Evolutionary conservation across 1,140 invertebrate species (phyloP).

Genomic region (Trachelipus rathkii): DNA sequence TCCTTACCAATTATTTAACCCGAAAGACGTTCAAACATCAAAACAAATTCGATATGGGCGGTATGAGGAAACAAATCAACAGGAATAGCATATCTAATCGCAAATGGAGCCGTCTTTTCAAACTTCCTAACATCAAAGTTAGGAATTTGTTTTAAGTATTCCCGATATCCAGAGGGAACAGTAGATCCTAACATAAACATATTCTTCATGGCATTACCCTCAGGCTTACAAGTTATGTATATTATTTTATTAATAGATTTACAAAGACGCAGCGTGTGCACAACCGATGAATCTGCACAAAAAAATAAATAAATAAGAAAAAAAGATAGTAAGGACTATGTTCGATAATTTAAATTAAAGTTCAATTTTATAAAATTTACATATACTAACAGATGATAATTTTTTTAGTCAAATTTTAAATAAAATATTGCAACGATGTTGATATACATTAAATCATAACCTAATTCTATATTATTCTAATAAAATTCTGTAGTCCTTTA

Average conservation of each 20-base stretch:
- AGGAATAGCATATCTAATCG: not conserved
- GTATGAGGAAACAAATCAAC: not conserved
- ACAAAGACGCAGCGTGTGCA: not conserved
- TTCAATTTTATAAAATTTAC: too few species aligned
- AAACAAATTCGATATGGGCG: not conserved
- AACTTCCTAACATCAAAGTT: too few species aligned
- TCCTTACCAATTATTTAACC: not conserved
- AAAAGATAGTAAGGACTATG: too few species aligned
- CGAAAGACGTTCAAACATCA: not conserved
- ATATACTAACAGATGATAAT: too few species aligned
- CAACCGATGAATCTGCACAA: not conserved
- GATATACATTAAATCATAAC: too few species aligned
- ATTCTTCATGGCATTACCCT: not conserved
- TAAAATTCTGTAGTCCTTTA: too few species aligned
- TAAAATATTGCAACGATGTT: too few species aligned
- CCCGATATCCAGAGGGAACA: not conserved
- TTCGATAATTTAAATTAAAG: too few species aligned
- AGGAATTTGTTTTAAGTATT: too few species aligned
- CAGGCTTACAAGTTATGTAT: not conserved
- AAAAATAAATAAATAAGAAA: too few species aligned
- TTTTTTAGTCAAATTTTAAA: too few species aligned
- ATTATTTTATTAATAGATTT: not conserved
- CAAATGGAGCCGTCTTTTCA: not conserved
- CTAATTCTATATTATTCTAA: too few species aligned
- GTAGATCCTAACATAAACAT: not conserved